phyloP scores from a whole-genome alignment of 2,113 vertebrate genomes.

The Leucoraja erinaceus region DNA sequence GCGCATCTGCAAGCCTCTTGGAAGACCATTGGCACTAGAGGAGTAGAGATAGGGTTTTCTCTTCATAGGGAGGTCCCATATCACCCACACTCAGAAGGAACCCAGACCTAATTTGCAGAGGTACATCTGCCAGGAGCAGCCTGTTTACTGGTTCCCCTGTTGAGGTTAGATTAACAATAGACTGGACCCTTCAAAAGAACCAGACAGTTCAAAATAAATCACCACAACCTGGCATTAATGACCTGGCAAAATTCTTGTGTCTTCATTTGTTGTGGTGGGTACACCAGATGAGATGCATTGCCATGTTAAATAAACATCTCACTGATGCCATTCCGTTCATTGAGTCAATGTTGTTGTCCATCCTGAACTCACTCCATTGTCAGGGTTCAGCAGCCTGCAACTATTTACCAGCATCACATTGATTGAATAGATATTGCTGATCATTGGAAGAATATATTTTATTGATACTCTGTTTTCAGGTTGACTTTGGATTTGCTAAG shows the following conservation, averaged over 20 bases:
- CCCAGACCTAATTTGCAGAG: too few relatives aligned
- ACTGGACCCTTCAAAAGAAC: not conserved
- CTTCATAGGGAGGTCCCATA: not conserved
- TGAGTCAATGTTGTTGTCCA: not conserved
- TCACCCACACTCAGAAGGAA: not conserved
- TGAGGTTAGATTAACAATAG: not conserved
- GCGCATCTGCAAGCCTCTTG: too few relatives aligned
- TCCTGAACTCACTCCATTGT: not conserved
- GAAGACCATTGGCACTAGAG: not conserved
- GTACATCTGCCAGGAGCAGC: not conserved
- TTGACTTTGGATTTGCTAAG: constrained; percentile 93
- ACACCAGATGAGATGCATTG: not conserved
- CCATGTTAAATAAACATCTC: not conserved
- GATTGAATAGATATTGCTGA: not conserved
- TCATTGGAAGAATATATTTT: not conserved
- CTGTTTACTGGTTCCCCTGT: not conserved
- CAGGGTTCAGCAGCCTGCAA: not conserved
- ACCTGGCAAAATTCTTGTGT: not conserved
- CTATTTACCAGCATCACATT: not conserved
- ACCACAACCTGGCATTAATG: not conserved
- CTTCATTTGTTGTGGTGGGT: not conserved
- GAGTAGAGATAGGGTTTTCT: not conserved
- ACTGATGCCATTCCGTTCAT: too few relatives aligned
- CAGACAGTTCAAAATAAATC: not conserved
- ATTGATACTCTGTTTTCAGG: constrained; percentile 52